These are phyloP conservation scores for Drosophila gaucha DNA, from an alignment of 2,888 invertebrate species.

Conservation along the genomic window DNA sequence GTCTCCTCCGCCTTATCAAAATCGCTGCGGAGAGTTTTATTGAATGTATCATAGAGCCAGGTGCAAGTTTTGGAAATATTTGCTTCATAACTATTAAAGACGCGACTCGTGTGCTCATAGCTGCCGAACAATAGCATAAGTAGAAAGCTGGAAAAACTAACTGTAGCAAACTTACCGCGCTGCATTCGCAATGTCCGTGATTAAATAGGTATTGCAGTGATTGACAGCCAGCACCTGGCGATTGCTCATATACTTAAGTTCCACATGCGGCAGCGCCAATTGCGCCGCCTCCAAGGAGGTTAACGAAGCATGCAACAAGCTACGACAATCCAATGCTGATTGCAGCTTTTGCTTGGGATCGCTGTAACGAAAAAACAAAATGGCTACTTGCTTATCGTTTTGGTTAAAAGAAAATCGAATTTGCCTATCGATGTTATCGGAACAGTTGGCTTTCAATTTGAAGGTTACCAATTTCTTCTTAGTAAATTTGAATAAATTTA, in stretches of 20 bases:
- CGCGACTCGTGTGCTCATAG: constrained; percentile 82
- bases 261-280: constrained; percentile 83
- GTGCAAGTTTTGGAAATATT: constrained; percentile 81
- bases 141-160: no score
- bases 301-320: constrained; percentile 81
- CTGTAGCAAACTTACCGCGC: constrained; percentile 62
- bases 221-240: constrained; percentile 83
- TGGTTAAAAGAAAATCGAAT: background rate
- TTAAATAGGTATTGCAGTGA: constrained; percentile 83
- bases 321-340: constrained; percentile 81
- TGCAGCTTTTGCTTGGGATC: constrained; percentile 80
- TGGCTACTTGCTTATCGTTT: background rate
- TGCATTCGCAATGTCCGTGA: constrained; percentile 83
- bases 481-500: background rate
- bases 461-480: background rate
- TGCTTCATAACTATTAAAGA: constrained; percentile 78
- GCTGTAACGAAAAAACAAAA: constrained; percentile 44
- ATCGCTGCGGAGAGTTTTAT: constrained; percentile 81
- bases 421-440: background rate
- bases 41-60: constrained; percentile 83
- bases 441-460: background rate
- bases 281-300: constrained; percentile 83
- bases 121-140: constrained; percentile 37
- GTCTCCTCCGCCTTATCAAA: constrained; percentile 82
- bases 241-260: constrained; percentile 82